Evolutionary conservation across 1,140 invertebrate species (phyloP).

Genomic region (Chymomyza costata): DNA sequence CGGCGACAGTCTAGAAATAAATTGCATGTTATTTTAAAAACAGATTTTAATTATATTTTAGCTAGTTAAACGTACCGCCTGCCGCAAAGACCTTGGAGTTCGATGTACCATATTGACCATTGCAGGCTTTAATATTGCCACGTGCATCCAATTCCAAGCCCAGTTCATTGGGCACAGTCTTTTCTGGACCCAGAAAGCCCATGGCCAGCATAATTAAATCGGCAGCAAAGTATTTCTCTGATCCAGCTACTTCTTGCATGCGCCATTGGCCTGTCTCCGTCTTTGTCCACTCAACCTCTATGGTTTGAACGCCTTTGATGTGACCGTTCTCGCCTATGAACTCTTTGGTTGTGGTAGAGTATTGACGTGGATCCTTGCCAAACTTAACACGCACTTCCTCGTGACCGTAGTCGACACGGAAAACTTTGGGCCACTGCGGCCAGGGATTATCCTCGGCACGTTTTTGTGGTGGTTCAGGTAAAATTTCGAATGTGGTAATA

Average conservation of each 20-base stretch:
- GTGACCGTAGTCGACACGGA: constrained; percentile 98
- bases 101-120: constrained; percentile 87
- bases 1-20: constrained; percentile 95
- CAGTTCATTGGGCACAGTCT: constrained; percentile 90
- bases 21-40: constrained; percentile 1
- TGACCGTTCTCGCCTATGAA: constrained; percentile 94
- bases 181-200: constrained; percentile 98
- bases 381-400: constrained; percentile 95
- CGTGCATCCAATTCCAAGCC: constrained; percentile 90
- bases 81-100: constrained; percentile 94
- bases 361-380: constrained; percentile 95
- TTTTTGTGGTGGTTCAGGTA: constrained; percentile 90
- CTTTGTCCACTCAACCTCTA: constrained; percentile 94
- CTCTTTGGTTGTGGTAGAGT: constrained; percentile 95
- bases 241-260: constrained; percentile 91
- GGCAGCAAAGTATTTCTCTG: constrained; percentile 89
- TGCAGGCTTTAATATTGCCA: constrained; percentile 92
- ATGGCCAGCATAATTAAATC: constrained; percentile 97
- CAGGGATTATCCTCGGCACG: constrained; percentile 94
- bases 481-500: constrained; percentile 97
- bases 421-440: constrained; percentile 98
- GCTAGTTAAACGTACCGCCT: constrained; percentile 87
- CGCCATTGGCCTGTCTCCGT: constrained; percentile 95
- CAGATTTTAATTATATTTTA: neutral
- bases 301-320: constrained; percentile 92